Percentiles rank a stretch among this genome's conserved stretches.
Evolutionary conservation across 2,113 vertebrate genomes (phyloP).

Genomic region (Chaenocephalus aceratus): DNA sequence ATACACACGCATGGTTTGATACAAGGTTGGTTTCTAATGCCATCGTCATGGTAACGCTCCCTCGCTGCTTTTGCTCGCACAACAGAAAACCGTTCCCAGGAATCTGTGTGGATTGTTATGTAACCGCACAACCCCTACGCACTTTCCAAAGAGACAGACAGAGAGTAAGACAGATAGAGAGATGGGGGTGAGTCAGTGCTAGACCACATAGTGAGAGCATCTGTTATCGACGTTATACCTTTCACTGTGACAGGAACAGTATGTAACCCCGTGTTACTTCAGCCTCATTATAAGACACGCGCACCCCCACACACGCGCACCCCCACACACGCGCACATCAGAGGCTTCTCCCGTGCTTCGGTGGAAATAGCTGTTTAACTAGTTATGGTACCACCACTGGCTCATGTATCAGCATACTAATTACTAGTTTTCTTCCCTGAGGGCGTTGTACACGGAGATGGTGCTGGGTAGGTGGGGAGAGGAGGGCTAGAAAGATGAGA

Average conservation of each 20-base stretch:
- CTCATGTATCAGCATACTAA: slow-evolving; percentile 75
- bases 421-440: slow-evolving; percentile 60
- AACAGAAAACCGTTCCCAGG: slow-evolving; percentile 64
- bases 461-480: slow-evolving; percentile 35
- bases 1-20: slow-evolving; percentile 61
- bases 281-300: slow-evolving; percentile 58
- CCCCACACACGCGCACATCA: slow-evolving; percentile 10
- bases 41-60: slow-evolving; percentile 85
- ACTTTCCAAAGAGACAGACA: slow-evolving; percentile 48
- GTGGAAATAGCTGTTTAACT: slow-evolving; percentile 67
- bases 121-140: slow-evolving; percentile 70
- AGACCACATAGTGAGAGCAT: slow-evolving; percentile 70
- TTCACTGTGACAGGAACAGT: slow-evolving; percentile 71
- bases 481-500: slow-evolving; percentile 47
- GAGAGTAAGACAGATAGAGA: slow-evolving; percentile 50
- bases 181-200: slow-evolving; percentile 67
- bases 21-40: slow-evolving; percentile 76
- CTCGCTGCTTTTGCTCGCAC: slow-evolving; percentile 64
- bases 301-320: neutral
- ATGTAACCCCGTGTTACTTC: slow-evolving; percentile 63
- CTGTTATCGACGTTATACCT: slow-evolving; percentile 69
- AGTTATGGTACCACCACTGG: slow-evolving; percentile 69
- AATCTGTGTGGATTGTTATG: slow-evolving; percentile 79
- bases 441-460: slow-evolving; percentile 49
- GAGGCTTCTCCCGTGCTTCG: slow-evolving; percentile 26